phyloP scores from a whole-genome alignment of 2,113 vertebrate species.

The Apteryx owenii region DNA sequence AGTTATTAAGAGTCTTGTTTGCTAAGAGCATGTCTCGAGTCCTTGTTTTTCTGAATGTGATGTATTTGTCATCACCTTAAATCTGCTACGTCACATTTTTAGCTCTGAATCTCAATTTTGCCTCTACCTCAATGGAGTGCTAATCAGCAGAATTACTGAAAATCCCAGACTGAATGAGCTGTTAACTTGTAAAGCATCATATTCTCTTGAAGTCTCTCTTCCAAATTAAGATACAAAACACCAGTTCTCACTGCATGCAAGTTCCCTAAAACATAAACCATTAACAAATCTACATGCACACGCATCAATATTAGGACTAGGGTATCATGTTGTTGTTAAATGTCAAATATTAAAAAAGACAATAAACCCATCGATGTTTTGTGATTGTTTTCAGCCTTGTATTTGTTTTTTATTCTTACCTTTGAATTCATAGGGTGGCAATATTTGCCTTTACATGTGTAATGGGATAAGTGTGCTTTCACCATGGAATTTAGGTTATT shows the following conservation, averaged over 20 bases:
- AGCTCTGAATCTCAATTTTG: neutral
- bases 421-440: neutral
- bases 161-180: conserved; percentile 47
- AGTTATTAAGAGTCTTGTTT: conserved; percentile 23
- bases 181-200: conserved; percentile 34
- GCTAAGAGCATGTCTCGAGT: neutral
- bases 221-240: conserved; percentile 1
- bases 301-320: neutral
- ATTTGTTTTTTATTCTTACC: neutral
- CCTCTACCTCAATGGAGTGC: neutral
- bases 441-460: neutral
- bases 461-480: neutral
- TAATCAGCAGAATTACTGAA: conserved; percentile 48
- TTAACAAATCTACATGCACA: neutral
- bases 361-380: conserved; percentile 1
- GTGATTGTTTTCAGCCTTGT: neutral
- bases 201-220: conserved; percentile 7
- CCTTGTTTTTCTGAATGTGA: conserved; percentile 33
- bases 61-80: conserved; percentile 26
- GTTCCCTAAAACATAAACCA: conserved; percentile 30
- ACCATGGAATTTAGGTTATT: neutral
- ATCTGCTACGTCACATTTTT: conserved; percentile 19
- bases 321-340: neutral
- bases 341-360: neutral
- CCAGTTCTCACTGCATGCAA: neutral